Evolutionary conservation across 1,140 invertebrate genomes (phyloP), one percentile per base, ranked within the genome.

Genomic region (Harlomillsia oculata): DNA sequence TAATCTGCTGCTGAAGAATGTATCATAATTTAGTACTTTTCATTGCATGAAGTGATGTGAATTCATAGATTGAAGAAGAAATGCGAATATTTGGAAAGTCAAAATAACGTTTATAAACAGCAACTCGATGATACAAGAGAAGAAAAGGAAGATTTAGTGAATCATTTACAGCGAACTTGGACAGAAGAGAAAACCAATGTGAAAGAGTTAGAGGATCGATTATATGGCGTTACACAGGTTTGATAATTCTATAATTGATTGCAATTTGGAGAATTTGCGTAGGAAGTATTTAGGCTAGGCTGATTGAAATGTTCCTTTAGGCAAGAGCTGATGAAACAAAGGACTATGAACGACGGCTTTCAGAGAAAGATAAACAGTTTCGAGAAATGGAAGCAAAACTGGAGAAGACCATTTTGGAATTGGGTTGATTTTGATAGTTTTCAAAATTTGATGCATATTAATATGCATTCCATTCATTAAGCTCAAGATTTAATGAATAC

Each of bases 121-220:
- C 64, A 65, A 48, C 25, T 65, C 3, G 39, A 56, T 5, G 64
- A 65, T 26, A 49, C 50, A 4, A 43, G 41, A 36, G 41, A 61
- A 21, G 64, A 65, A 26, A 62, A 62, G 49, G 52, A 54, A 16
- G 64, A 65, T 45, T 32, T 65, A 14, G 60, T 65, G 2, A 41
- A 53, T 5, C 58, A 65, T 34, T 41, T 65, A n/a, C 53, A 60
- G 25, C 55, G 58, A 45, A 30, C 8, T 25, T 48, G 29, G 28
- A 41, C 29, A 5, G 57, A 62, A 43, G 57, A 62, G 40, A 62
- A 62, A 53, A 53, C 54, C 0, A 62, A 56, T 26, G 51, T 59
- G 2, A 65, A 62, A 46, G 60, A 62, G 25, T 30, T 65, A 8
- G 64, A 65, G 28, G 60, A 62, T 30, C 40, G 58, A 9, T 36